Evolutionary conservation across 2,888 invertebrate species (phyloP).

Genomic region (Ectemnius continuus): DNA sequence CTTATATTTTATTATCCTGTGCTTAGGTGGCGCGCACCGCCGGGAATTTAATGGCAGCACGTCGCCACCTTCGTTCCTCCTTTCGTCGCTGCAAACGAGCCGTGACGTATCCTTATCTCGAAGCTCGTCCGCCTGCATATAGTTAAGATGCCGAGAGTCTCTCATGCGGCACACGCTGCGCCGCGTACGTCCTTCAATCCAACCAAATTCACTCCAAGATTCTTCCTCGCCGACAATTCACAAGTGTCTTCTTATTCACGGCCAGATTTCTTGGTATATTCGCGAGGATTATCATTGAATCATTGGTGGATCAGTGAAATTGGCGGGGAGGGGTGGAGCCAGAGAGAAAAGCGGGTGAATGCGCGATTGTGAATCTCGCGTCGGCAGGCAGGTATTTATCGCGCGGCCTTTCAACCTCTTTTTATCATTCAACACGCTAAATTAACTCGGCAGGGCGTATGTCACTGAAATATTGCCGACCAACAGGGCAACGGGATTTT

Average conservation of each 20-base stretch:
- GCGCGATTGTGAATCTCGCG: not conserved
- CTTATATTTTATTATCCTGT: slow-evolving; percentile 61
- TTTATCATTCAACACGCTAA: slow-evolving; percentile 17
- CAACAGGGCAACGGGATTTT: not conserved
- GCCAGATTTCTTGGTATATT: not conserved
- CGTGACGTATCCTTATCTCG: slow-evolving; percentile 36
- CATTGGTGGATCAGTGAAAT: not conserved
- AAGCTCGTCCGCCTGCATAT: not conserved
- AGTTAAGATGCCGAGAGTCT: not conserved
- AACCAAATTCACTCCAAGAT: not conserved
- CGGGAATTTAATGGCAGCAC: slow-evolving; percentile 50
- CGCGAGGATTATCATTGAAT: not conserved
- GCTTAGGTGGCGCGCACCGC: slow-evolving; percentile 38
- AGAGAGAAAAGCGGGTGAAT: no score
- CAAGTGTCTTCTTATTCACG: not conserved
- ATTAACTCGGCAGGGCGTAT: slow-evolving; percentile 5
- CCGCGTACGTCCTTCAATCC: no score
- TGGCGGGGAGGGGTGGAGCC: no score
- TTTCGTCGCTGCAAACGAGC: slow-evolving; percentile 28
- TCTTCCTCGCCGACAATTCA: not conserved
- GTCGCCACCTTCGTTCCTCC: slow-evolving; percentile 43
- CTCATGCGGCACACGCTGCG: no score
- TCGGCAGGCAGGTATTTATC: slow-evolving; percentile 9
- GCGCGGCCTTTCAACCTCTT: slow-evolving; percentile 4
- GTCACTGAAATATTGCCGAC: slow-evolving; percentile 2